phyloP scores from a whole-genome alignment of 2,888 invertebrate genomes.

The Acleris cristana region DNA sequence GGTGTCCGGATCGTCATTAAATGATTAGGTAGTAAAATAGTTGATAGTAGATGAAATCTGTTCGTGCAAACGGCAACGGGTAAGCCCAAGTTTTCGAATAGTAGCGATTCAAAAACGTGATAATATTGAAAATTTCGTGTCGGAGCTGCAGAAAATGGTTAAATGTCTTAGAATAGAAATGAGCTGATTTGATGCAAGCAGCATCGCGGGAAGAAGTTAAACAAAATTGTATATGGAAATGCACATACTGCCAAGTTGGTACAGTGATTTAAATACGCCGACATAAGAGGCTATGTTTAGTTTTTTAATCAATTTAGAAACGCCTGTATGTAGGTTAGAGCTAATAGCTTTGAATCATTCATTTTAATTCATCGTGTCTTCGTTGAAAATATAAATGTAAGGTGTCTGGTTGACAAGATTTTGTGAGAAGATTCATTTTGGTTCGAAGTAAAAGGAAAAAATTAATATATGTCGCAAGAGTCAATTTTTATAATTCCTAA shows the following conservation, averaged over 20 bases:
- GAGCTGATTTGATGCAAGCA: not conserved
- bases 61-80: no score
- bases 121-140: no score
- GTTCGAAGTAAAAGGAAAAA: not conserved
- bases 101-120: no score
- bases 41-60: no score
- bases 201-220: not conserved
- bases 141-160: no score
- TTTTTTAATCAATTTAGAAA: slow-evolving; percentile 33
- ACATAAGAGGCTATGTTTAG: slow-evolving; percentile 28
- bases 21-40: no score
- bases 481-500: slow-evolving; percentile 1
- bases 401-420: not conserved
- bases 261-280: slow-evolving; percentile 34
- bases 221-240: slow-evolving; percentile 36
- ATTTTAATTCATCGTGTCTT: slow-evolving; percentile 9
- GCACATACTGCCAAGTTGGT: slow-evolving; percentile 25
- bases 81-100: no score
- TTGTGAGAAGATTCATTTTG: not conserved
- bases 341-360: slow-evolving; percentile 14
- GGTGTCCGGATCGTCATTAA: no score
- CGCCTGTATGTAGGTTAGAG: slow-evolving; percentile 36
- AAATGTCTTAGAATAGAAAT: not conserved
- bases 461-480: not conserved
- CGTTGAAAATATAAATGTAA: slow-evolving; percentile 4